Evolutionary conservation across 2,888 invertebrate genomes (phyloP), one percentile per base, ranked within the genome.

Genomic region (Amphipyra berbera): DNA sequence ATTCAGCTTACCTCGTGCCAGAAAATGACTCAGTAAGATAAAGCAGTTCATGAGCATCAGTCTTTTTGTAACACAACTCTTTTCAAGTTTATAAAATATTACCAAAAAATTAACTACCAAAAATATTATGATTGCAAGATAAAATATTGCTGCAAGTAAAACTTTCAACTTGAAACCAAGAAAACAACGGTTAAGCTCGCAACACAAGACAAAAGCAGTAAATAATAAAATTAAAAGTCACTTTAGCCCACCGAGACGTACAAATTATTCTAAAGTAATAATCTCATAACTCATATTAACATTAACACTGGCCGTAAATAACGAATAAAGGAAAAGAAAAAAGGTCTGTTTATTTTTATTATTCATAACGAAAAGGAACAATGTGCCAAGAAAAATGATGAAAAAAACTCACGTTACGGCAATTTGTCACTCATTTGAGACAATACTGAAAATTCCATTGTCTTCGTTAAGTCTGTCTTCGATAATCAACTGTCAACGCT

Each of bases 351-450:
- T 78, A 72, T 79, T 82, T 82, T 79, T 79, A 77, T 78, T 81
- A 73, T 81, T 82, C 78, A 73, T 76, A 77, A 76, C 59, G 73
- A 63, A 60, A 59, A 67, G 46, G 64, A 82, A 88, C 86, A 89
- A 87, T 85, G 87, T 82, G 84, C 82, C 82, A 86, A 83, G 81
- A 84, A 84, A 84, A 82, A 84, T 76, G 54, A 59, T 40, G 41
- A 82, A 82, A 82, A 82, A 72, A 82, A 59, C 44, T 58, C 60
- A 85, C 84, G 82, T 79, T 53, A 68, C 65, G 82, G 84, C 80
- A 87, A 92, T 94, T 93, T 93, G 90, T 94, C 93, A 90, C 81
- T 89, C 90, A 87, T 84, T 89, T 83, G 76, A 70, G 74, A 87
- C 84, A 85, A 82, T 81, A 81, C 80, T 83, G 84, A 83, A 87